These are phyloP conservation scores for Colletes latitarsis DNA, from an alignment of 1,140 invertebrate genomes.

Conservation along the genomic window DNA sequence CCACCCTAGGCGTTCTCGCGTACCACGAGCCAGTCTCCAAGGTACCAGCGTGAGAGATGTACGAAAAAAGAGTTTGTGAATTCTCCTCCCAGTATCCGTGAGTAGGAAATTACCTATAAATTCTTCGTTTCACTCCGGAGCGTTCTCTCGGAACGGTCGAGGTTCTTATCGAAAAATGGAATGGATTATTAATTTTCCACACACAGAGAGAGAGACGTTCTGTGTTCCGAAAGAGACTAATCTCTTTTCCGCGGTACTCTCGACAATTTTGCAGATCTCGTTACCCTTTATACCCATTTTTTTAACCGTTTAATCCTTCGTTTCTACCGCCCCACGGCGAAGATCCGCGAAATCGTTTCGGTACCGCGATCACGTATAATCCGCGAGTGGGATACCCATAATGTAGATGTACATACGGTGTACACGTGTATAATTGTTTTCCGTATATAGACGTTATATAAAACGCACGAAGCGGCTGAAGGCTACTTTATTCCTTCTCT, in stretches of 20 bases:
- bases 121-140: not conserved
- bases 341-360: conserved; percentile 30
- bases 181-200: not conserved
- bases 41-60: no score
- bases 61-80: no score
- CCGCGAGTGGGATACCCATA: conserved; percentile 53
- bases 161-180: conserved; percentile 13
- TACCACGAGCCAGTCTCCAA: no score
- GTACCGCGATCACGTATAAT: conserved; percentile 1
- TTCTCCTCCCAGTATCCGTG: no score
- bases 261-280: conserved; percentile 37
- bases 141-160: conserved; percentile 36
- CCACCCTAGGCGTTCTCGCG: no score
- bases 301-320: not conserved
- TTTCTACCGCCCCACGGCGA: not conserved
- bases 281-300: not conserved
- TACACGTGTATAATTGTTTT: conserved; percentile 59
- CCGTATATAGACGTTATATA: conserved; percentile 66
- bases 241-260: conserved; percentile 1
- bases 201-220: not conserved
- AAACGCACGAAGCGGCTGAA: conserved; percentile 67
- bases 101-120: no score
- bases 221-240: conserved; percentile 42
- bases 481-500: conserved; percentile 50
- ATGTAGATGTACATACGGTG: conserved; percentile 51